Evolutionary conservation across 2,797 vertebrate genomes (phyloP).

Genomic region (Etheostoma nigrum): DNA sequence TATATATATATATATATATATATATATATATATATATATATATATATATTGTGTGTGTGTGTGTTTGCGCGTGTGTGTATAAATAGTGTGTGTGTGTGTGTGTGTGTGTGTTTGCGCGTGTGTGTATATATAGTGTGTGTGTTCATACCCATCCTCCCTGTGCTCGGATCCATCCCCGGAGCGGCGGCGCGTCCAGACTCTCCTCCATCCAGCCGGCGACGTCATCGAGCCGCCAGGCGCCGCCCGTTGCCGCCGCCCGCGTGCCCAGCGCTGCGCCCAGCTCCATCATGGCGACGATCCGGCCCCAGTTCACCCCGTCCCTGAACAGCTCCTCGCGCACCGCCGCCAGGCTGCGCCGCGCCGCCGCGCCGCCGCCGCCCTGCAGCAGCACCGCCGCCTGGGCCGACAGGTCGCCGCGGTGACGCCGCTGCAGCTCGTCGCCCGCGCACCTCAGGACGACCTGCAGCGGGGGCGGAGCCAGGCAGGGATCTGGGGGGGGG

Average conservation of each 20-base stretch:
- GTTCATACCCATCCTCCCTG: slow-evolving; percentile 94
- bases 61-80: no score
- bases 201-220: slow-evolving; percentile 93
- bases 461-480: slow-evolving; percentile 77
- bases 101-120: no score
- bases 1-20: no score
- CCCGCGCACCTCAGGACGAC: slow-evolving; percentile 86
- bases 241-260: slow-evolving; percentile 88
- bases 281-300: slow-evolving; percentile 93
- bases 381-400: slow-evolving; percentile 85
- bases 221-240: slow-evolving; percentile 87
- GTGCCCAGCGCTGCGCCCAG: slow-evolving; percentile 91
- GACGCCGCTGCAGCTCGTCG: slow-evolving; percentile 87
- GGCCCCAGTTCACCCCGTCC: slow-evolving; percentile 94
- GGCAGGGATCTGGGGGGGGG: neutral
- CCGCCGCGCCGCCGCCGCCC: slow-evolving; percentile 72
- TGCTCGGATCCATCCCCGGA: slow-evolving; percentile 92
- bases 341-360: slow-evolving; percentile 82
- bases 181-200: slow-evolving; percentile 90
- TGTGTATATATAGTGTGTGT: no score
- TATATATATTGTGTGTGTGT: no score
- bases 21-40: no score
- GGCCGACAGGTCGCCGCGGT: slow-evolving; percentile 86
- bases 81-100: no score
- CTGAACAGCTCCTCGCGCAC: slow-evolving; percentile 92